These are phyloP conservation scores for Octomys mimax DNA, from an alignment of 2,797 vertebrate genomes.

Conservation along the genomic window DNA sequence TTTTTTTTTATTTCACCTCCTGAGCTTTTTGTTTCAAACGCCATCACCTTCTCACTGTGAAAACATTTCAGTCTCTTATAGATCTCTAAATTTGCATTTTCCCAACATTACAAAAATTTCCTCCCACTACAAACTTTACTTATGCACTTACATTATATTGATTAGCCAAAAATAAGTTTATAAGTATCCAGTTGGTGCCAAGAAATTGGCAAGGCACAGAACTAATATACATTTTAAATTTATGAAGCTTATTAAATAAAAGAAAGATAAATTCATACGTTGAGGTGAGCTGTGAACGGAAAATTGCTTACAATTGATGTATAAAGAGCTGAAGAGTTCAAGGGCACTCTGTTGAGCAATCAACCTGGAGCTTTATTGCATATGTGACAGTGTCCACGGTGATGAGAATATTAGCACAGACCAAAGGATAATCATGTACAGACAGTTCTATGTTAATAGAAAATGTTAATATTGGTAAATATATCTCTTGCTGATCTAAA, in stretches of 20 bases:
- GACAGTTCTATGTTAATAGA: not conserved
- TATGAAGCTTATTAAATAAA: not conserved
- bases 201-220: not conserved
- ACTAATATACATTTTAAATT: not conserved
- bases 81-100: not conserved
- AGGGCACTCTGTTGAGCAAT: not conserved
- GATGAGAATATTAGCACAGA: not conserved
- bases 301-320: not conserved
- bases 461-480: not conserved
- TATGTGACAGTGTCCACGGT: not conserved
- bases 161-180: not conserved
- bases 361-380: not conserved
- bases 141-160: not conserved
- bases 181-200: not conserved
- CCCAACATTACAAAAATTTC: not conserved
- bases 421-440: not conserved
- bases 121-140: not conserved
- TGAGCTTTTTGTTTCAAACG: not conserved
- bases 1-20: not conserved
- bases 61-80: not conserved
- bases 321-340: not conserved
- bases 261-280: not conserved
- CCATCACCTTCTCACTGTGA: not conserved
- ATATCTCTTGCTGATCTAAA: not conserved
- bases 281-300: not conserved